Conservation (phyloP, 1,140 invertebrate species). For the Aradophagus sp. region DNA sequence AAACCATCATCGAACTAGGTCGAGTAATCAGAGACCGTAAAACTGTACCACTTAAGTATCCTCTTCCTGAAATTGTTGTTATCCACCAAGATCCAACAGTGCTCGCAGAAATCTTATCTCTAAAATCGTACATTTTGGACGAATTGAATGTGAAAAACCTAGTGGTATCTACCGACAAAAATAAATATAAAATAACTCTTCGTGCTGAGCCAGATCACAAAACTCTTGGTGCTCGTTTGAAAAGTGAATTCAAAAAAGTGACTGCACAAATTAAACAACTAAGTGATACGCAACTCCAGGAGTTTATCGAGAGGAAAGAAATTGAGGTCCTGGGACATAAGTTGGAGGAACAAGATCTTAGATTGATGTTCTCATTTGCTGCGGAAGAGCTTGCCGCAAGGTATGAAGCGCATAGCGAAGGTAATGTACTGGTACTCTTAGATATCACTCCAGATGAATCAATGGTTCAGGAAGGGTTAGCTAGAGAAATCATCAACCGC, state of each 20-base stretch:
- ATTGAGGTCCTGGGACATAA: constrained; percentile 84
- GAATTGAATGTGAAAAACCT: constrained; percentile 95
- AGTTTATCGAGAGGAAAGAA: constrained; percentile 83
- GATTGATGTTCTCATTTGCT: constrained; percentile 87
- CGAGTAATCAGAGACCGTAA: constrained; percentile 93
- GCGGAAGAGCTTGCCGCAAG: constrained; percentile 78
- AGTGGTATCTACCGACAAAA: constrained; percentile 93
- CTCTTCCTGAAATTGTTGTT: constrained; percentile 95
- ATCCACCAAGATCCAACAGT: constrained; percentile 90
- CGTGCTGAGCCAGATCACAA: constrained; percentile 95
- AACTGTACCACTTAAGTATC: constrained; percentile 96
- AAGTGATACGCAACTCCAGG: constrained; percentile 86
- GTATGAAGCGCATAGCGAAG: constrained; percentile 94
- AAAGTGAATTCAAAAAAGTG: constrained; percentile 92
- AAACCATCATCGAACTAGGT: constrained; percentile 95
- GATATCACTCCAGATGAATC: constrained; percentile 89
- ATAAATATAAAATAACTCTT: constrained; percentile 94
- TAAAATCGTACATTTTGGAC: constrained; percentile 92
- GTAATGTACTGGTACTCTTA: constrained; percentile 87
- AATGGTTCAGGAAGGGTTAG: constrained; percentile 93
- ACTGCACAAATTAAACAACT: constrained; percentile 88
- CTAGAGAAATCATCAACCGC: constrained; percentile 96
- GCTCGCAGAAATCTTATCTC: constrained; percentile 86
- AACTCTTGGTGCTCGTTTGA: constrained; percentile 88
- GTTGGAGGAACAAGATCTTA: constrained; percentile 87